A percentile compares a stretch with the other conserved stretches of the same genome.
These are phyloP conservation scores for Pammene aurita DNA, from an alignment of 2,888 invertebrate species.

Conservation along the genomic window DNA sequence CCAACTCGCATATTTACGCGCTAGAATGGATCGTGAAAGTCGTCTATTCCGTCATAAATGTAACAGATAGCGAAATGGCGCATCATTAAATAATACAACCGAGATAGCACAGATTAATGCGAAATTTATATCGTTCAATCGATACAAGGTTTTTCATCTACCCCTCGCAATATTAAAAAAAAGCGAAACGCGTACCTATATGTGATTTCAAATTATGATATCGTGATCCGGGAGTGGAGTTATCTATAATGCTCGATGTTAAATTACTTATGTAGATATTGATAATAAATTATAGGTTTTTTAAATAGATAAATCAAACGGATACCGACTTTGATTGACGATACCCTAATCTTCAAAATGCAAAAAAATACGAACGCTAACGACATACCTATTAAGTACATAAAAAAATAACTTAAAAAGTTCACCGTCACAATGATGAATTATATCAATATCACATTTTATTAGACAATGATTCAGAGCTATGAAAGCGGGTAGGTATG, in stretches of 20 bases:
- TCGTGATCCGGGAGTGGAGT: slow-evolving; percentile 45
- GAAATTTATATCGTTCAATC: slow-evolving; percentile 78
- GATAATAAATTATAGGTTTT: background rate
- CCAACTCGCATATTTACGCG: slow-evolving; percentile 6
- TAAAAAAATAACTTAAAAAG: slow-evolving; percentile 36
- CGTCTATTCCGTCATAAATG: slow-evolving; percentile 70
- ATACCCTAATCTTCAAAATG: too few species aligned
- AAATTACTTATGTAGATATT: slow-evolving; percentile 26
- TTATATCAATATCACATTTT: slow-evolving; percentile 51
- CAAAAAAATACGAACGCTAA: too few species aligned
- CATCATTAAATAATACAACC: slow-evolving; percentile 80
- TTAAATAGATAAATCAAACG: slow-evolving; percentile 19
- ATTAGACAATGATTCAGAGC: slow-evolving; percentile 69
- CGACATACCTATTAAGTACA: too few species aligned
- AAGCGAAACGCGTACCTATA: slow-evolving; percentile 51
- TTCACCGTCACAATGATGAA: slow-evolving; percentile 41
- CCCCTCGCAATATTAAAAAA: slow-evolving; percentile 71
- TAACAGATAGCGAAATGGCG: slow-evolving; percentile 80
- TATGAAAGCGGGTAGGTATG: slow-evolving; percentile 62
- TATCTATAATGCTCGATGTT: slow-evolving; percentile 41
- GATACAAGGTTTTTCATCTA: slow-evolving; percentile 63
- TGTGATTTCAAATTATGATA: slow-evolving; percentile 74
- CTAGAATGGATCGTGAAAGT: slow-evolving; percentile 68
- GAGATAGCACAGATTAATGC: slow-evolving; percentile 81
- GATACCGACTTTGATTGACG: background rate